These are phyloP conservation scores for Argentina silus DNA, from an alignment of 2,797 vertebrate species.

Conservation along the genomic window DNA sequence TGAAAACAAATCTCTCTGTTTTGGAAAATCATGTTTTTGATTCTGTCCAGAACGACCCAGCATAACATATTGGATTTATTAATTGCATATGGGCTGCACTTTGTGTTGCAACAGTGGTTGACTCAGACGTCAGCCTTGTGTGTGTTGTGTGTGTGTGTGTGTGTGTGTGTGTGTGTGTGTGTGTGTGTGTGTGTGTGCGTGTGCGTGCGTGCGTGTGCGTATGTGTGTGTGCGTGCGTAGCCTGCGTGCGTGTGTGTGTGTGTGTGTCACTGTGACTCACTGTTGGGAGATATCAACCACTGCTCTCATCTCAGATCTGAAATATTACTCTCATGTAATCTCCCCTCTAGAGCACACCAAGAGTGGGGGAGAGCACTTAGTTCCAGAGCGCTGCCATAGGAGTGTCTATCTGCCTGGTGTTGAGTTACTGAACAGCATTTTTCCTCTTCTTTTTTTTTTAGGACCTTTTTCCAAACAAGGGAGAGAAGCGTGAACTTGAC, in stretches of 20 bases:
- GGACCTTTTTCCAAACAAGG: background rate
- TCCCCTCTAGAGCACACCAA: background rate
- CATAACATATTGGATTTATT: slow-evolving; percentile 6
- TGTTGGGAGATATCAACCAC: slow-evolving; percentile 7
- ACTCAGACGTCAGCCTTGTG: background rate
- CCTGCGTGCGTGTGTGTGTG: slow-evolving; percentile 9
- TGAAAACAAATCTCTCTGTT: background rate
- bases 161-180: background rate
- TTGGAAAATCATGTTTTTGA: background rate
- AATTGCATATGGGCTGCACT: slow-evolving; percentile 9
- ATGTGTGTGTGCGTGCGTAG: background rate
- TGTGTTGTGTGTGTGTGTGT: slow-evolving; percentile 14
- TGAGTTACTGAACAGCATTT: background rate
- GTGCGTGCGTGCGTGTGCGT: slow-evolving; percentile 9
- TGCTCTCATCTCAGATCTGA: slow-evolving; percentile 1
- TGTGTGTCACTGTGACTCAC: background rate
- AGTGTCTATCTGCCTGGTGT: background rate
- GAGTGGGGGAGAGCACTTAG: background rate
- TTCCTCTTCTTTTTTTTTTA: background rate
- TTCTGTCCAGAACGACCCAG: slow-evolving; percentile 1
- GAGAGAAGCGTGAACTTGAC: background rate
- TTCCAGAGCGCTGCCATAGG: background rate
- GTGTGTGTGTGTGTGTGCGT: background rate
- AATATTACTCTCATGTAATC: slow-evolving; percentile 21
- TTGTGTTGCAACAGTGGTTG: background rate